phyloP scores from a whole-genome alignment of 1,140 invertebrate genomes.

The Eupristina koningsbergeri region DNA sequence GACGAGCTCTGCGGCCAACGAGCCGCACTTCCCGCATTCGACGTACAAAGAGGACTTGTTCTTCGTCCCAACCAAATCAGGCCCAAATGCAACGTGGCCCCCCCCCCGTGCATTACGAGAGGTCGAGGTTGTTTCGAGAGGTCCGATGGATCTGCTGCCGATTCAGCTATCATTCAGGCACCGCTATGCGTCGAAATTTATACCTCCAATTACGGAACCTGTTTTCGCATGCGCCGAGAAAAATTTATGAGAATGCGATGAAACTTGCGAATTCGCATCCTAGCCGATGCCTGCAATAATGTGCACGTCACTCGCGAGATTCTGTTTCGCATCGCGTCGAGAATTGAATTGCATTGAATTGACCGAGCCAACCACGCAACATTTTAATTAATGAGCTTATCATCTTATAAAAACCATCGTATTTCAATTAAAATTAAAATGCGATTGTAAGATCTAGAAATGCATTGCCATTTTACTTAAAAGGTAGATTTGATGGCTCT shows the following conservation, averaged over 20 bases:
- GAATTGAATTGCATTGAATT: not conserved
- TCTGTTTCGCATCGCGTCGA: not conserved
- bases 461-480: not conserved
- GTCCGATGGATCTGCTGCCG: not conserved
- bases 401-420: not conserved
- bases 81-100: constrained; percentile 26
- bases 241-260: constrained; percentile 15
- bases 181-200: constrained; percentile 19
- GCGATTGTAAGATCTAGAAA: not conserved
- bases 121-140: not conserved
- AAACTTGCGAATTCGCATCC: not conserved
- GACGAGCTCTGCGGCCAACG: constrained; percentile 8
- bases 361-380: not conserved
- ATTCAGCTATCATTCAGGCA: not conserved
- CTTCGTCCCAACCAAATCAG: constrained; percentile 18
- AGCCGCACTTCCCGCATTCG: constrained; percentile 12
- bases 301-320: not conserved
- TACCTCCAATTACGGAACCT: constrained; percentile 35
- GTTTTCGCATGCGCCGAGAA: constrained; percentile 1
- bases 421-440: constrained; percentile 9
- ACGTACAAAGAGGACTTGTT: not conserved
- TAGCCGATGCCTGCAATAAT: too few relatives aligned
- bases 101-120: not conserved
- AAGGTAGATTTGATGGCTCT: not conserved
- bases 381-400: not conserved